Percentiles rank a stretch among this genome's conserved stretches.
Conservation (phyloP, 37 sponge, comb jelly and placozoan species). For the Geodia barretti region DNA sequence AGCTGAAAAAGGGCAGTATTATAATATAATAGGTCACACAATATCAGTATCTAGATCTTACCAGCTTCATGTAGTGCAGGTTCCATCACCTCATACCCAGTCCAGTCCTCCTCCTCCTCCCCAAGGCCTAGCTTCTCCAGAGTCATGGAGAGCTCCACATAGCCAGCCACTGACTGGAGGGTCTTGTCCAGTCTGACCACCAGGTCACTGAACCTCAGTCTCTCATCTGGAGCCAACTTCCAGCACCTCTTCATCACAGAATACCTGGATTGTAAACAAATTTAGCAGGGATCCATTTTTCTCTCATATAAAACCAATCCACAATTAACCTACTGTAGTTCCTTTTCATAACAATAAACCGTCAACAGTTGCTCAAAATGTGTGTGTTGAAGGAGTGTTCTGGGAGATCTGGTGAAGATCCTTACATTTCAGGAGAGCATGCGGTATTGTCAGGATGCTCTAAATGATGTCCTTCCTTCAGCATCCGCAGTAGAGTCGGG, state of each 20-base stretch:
- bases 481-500: background rate
- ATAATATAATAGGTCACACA: no score
- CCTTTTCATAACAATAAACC: no score
- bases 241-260: conserved; percentile 3
- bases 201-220: background rate
- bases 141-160: background rate
- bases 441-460: conserved; percentile 33
- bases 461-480: conserved; percentile 15
- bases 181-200: background rate
- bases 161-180: background rate
- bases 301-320: no score
- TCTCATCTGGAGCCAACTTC: background rate
- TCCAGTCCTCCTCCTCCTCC: no score
- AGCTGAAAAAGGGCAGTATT: no score
- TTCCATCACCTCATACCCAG: no score
- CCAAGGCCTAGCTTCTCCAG: background rate
- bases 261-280: background rate
- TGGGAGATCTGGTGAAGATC: no score
- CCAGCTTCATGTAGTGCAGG: no score
- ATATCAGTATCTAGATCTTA: no score
- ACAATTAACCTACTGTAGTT: no score
- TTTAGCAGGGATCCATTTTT: no score
- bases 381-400: background rate
- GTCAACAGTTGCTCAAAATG: no score
- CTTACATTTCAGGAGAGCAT: conserved; percentile 19